Evolutionary conservation across 2,888 invertebrate species (phyloP).

Genomic region (Hoplodrina blanda): DNA sequence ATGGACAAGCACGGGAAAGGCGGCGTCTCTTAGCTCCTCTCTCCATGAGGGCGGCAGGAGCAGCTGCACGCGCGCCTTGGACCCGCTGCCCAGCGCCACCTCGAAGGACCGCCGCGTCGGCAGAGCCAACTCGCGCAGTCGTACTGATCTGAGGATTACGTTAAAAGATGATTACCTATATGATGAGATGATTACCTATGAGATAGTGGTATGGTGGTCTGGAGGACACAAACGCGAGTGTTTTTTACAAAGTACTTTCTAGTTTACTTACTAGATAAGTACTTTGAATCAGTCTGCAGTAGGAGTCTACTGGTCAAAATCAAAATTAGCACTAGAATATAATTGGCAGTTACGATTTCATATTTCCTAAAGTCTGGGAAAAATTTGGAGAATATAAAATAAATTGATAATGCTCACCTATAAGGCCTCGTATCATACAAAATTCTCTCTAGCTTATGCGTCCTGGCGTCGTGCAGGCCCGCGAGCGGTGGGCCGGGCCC

Average conservation of each 20-base stretch:
- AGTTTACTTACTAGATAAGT: no score
- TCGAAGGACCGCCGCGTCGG: conserved; percentile 96
- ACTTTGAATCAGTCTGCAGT: no score
- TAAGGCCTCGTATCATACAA: conserved; percentile 94
- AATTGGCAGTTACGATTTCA: no score
- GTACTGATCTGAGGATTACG: conserved; percentile 87
- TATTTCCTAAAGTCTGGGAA: no score
- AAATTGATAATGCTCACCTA: conserved; percentile 75
- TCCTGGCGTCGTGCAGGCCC: conserved; percentile 94
- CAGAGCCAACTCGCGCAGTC: conserved; percentile 94
- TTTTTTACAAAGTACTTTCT: no score
- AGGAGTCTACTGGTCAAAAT: no score
- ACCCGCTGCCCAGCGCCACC: conserved; percentile 96
- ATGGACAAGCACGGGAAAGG: conserved; percentile 96
- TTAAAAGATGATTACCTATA: not conserved
- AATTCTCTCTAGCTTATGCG: conserved; percentile 94
- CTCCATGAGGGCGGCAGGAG: conserved; percentile 97
- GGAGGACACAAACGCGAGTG: no score
- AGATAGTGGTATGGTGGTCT: not conserved
- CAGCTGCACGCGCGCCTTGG: conserved; percentile 96
- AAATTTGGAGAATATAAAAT: not conserved
- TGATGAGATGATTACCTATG: not conserved
- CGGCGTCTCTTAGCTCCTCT: conserved; percentile 95
- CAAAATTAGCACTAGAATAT: no score
- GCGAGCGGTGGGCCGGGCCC: conserved; percentile 98